Conservation (phyloP, 2,888 invertebrate genomes). For the Ditylenchus weischeri region DNA sequence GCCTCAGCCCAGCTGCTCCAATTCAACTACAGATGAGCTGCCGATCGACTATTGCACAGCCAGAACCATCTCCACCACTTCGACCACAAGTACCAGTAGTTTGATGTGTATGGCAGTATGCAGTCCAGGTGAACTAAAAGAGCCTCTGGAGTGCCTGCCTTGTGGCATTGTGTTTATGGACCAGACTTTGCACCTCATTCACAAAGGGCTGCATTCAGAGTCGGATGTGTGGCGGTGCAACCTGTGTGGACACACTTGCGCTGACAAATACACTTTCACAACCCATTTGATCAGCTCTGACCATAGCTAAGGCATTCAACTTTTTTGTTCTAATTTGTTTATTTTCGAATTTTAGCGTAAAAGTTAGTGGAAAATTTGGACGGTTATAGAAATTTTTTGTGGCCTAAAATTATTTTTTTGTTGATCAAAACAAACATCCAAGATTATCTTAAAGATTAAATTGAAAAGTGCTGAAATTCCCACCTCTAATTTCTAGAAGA, state of each 20-base stretch:
- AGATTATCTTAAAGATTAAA: too few species aligned
- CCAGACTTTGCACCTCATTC: constrained; percentile 89
- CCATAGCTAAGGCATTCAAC: constrained; percentile 38
- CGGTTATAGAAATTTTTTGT: too few species aligned
- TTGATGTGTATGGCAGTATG: constrained; percentile 1
- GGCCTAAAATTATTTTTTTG: too few species aligned
- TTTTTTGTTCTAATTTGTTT: background rate
- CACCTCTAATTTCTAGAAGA: too few species aligned
- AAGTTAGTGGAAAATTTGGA: too few species aligned
- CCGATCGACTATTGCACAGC: constrained; percentile 14
- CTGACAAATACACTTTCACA: constrained; percentile 93
- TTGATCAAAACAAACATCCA: too few species aligned
- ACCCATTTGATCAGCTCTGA: constrained; percentile 78
- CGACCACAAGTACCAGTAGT: constrained; percentile 4
- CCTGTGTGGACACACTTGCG: constrained; percentile 79
- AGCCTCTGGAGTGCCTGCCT: constrained; percentile 23
- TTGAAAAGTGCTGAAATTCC: too few species aligned
- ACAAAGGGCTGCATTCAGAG: constrained; percentile 95
- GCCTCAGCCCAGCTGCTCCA: background rate
- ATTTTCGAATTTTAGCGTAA: too few species aligned
- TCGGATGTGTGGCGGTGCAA: constrained; percentile 86
- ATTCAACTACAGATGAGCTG: constrained; percentile 8
- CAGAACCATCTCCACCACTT: constrained; percentile 11
- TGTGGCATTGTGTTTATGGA: constrained; percentile 74
- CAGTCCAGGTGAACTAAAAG: constrained; percentile 15